These are phyloP conservation scores for Autographa pulchrina DNA, from an alignment of 2,888 invertebrate species.

Conservation along the genomic window DNA sequence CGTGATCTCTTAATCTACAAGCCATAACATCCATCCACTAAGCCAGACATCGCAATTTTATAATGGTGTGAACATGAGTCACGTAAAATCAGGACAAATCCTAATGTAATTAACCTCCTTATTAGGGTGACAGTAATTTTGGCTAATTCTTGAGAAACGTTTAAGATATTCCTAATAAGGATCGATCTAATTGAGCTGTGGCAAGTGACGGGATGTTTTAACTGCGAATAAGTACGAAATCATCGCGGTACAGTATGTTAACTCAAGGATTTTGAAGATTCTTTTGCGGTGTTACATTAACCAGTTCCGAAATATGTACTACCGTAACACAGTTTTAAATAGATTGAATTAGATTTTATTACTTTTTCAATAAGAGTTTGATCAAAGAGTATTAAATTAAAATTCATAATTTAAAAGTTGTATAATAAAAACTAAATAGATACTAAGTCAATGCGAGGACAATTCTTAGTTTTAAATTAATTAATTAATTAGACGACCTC, in stretches of 20 bases:
- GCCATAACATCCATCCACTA: neutral
- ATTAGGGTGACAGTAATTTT: constrained; percentile 57
- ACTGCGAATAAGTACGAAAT: constrained; percentile 21
- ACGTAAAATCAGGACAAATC: constrained; percentile 53
- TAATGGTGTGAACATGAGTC: constrained; percentile 39
- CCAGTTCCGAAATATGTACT: neutral
- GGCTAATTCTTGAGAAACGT: constrained; percentile 45
- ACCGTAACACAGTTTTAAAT: neutral
- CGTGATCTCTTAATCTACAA: no score
- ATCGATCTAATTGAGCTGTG: constrained; percentile 37
- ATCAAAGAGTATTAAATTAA: no score
- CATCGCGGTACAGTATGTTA: constrained; percentile 11
- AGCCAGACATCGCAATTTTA: constrained; percentile 15
- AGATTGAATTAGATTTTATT: neutral
- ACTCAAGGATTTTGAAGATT: constrained; percentile 3
- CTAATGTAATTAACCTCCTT: constrained; percentile 41
- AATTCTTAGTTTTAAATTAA: no score
- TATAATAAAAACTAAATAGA: no score
- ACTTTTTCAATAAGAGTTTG: no score
- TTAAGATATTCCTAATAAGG: constrained; percentile 53
- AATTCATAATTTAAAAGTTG: no score
- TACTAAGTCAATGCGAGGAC: no score
- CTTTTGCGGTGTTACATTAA: neutral
- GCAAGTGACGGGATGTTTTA: constrained; percentile 34
- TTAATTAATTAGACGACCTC: no score